phyloP scores from a whole-genome alignment of 2,888 invertebrate species.

The Apodemia mormo region DNA sequence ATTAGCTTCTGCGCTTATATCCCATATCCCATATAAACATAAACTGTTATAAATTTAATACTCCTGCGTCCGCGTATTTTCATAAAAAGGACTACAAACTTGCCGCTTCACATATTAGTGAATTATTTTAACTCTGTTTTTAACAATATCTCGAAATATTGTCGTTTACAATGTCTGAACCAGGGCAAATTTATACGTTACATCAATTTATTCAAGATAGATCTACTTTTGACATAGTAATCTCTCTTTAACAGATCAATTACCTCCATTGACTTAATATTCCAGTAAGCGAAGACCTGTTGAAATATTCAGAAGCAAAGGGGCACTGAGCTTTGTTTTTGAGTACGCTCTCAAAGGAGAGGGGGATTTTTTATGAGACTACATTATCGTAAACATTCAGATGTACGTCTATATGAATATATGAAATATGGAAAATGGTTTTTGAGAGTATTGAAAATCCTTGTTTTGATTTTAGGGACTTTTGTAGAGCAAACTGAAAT shows the following conservation, averaged over 20 bases:
- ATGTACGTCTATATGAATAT: constrained; percentile 45
- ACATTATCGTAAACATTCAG: constrained; percentile 71
- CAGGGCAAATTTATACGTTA: neutral
- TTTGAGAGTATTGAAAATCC: constrained; percentile 29
- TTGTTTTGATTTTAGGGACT: constrained; percentile 22
- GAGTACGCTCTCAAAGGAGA: constrained; percentile 65
- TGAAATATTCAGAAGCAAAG: constrained; percentile 75
- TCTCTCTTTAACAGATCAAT: constrained; percentile 69
- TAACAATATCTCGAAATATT: no score
- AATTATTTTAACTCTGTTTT: no score
- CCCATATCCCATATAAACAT: no score
- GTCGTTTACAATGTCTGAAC: no score
- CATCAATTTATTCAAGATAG: constrained; percentile 7
- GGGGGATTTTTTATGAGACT: constrained; percentile 71
- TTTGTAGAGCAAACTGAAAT: neutral
- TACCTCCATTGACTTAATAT: constrained; percentile 81
- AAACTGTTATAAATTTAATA: no score
- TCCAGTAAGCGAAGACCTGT: constrained; percentile 73
- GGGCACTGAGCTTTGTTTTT: constrained; percentile 72
- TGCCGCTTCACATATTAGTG: no score
- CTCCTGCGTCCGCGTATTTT: no score
- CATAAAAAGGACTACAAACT: no score
- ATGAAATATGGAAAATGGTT: constrained; percentile 45
- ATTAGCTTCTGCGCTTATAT: no score
- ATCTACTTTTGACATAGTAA: constrained; percentile 5